Percentiles rank a stretch among this genome's conserved stretches.
Conservation (phyloP, 2,888 invertebrate genomes). For the Acleris cristana region DNA sequence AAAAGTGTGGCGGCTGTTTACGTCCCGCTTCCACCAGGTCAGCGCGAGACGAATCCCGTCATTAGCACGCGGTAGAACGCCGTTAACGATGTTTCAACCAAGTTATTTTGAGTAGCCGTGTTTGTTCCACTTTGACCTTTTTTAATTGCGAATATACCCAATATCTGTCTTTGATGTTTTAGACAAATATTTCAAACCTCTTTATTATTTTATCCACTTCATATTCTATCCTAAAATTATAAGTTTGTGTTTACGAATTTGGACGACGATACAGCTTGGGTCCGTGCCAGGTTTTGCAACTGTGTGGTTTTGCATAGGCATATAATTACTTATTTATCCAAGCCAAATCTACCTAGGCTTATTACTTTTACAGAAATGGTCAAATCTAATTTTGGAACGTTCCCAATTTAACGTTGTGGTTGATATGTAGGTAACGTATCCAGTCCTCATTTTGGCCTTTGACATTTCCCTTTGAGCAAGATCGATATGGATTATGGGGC, state of each 20-base stretch:
- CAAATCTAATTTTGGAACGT: no score
- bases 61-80: conserved; percentile 40
- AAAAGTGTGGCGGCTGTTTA: conserved; percentile 36
- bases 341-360: no score
- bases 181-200: no score
- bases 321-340: no score
- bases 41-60: conserved; percentile 41
- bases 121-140: conserved; percentile 32
- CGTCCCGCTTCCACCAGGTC: conserved; percentile 39
- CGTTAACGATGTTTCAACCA: conserved; percentile 47
- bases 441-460: no score
- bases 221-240: conserved; percentile 1
- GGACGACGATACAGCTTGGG: conserved; percentile 60
- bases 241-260: conserved; percentile 9
- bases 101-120: conserved; percentile 43
- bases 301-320: conserved; percentile 53
- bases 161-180: conserved; percentile 1
- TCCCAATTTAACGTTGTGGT: no score
- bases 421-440: no score
- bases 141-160: conserved; percentile 13
- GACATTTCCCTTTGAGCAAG: no score
- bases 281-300: conserved; percentile 68
- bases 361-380: no score
- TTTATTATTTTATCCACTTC: neutral
- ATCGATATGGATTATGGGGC: no score